Conservation (phyloP, 2,113 vertebrate species). For the Neolamprologus devosi region DNA sequence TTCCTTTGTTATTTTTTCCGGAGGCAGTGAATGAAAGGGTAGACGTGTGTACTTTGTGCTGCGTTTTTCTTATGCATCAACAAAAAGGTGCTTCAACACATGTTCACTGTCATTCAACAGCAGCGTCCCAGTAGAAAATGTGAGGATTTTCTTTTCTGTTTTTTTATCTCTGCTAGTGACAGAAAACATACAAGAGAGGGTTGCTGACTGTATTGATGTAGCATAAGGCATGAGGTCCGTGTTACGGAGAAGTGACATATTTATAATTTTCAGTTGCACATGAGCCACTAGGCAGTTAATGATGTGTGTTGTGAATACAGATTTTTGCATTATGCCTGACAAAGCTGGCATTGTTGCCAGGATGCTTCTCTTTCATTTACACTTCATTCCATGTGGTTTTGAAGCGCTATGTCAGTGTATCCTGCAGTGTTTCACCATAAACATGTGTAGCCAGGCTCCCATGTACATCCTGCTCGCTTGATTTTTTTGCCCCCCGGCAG, state of each 20-base stretch:
- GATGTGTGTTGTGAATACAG: slow-evolving; percentile 49
- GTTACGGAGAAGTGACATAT: slow-evolving; percentile 42
- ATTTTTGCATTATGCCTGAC: slow-evolving; percentile 30
- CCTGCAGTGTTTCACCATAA: background rate
- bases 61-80: background rate
- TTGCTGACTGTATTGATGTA: slow-evolving; percentile 8
- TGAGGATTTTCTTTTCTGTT: background rate
- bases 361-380: slow-evolving; percentile 21
- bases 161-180: background rate
- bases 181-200: background rate
- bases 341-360: background rate
- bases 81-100: background rate
- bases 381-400: slow-evolving; percentile 16
- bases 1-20: background rate
- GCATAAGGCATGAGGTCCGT: background rate
- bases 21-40: background rate
- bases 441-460: background rate
- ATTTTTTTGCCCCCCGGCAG: background rate
- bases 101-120: background rate
- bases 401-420: background rate
- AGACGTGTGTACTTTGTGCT: background rate
- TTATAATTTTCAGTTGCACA: slow-evolving; percentile 37
- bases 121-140: background rate
- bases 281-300: slow-evolving; percentile 39
- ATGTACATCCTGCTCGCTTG: background rate